Percentiles rank a stretch among this genome's conserved stretches.
phyloP scores from a whole-genome alignment of 2,797 vertebrate species.

The Manis crassicaudata region DNA sequence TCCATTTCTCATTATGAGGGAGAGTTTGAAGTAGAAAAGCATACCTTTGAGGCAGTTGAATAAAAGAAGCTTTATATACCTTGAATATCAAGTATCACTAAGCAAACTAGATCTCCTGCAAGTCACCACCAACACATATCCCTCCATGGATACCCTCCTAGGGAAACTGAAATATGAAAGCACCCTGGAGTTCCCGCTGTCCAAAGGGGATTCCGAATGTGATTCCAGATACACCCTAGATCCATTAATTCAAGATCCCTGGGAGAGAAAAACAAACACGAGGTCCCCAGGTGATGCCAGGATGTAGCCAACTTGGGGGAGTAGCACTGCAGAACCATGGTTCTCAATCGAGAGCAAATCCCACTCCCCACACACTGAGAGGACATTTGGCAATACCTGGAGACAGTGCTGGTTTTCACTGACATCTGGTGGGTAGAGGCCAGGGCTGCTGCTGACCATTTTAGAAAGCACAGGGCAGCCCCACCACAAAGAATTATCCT shows the following conservation, averaged over 20 bases:
- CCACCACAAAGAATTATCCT: neutral
- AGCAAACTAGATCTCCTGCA: neutral
- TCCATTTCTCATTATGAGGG: neutral
- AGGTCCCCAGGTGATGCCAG: neutral
- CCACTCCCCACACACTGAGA: rapidly evolving
- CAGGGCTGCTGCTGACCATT: neutral
- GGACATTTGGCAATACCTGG: neutral
- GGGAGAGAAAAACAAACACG: neutral
- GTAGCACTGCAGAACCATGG: neutral
- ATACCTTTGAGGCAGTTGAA: rapidly evolving
- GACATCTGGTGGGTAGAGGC: neutral
- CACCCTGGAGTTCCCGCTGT: neutral
- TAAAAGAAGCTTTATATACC: neutral
- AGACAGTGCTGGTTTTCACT: neutral
- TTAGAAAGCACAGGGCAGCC: rapidly evolving
- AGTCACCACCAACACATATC: neutral
- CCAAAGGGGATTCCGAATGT: neutral
- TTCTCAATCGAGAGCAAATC: neutral
- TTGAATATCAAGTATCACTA: neutral
- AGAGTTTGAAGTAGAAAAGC: neutral
- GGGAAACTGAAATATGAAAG: neutral
- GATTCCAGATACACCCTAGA: neutral
- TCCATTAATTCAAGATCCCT: neutral
- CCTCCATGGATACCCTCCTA: rapidly evolving
- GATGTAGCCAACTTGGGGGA: neutral